Conservation (phyloP, 1,140 invertebrate genomes). For the Neocloeon triangulifer region DNA sequence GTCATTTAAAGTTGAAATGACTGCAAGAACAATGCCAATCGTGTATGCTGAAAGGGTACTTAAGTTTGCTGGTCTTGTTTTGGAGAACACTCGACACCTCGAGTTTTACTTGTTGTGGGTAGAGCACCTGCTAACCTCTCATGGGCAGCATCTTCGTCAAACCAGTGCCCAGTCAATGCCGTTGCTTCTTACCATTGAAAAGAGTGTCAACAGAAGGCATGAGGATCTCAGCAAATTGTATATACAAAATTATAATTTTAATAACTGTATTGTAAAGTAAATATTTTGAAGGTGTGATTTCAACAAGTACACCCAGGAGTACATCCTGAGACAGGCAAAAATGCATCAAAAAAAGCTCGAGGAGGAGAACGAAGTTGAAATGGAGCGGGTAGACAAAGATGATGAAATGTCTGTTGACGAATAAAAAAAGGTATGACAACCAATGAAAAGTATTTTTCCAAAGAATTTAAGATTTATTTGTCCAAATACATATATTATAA, state of each 20-base stretch:
- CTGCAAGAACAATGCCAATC: conserved; percentile 38
- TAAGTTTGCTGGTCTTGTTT: conserved; percentile 34
- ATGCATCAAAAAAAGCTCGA: conserved; percentile 14
- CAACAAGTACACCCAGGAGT: conserved; percentile 51
- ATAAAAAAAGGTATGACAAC: conserved; percentile 3
- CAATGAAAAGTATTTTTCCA: too few relatives aligned
- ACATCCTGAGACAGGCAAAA: conserved; percentile 29
- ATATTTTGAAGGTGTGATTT: conserved; percentile 45
- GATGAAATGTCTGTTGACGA: conserved; percentile 16
- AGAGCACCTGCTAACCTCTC: conserved; percentile 32
- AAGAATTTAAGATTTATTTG: too few relatives aligned
- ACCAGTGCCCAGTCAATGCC: conserved; percentile 25
- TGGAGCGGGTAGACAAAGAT: conserved; percentile 9
- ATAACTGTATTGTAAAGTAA: conserved; percentile 1
- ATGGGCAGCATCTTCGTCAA: conserved; percentile 29
- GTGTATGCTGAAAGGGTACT: conserved; percentile 56
- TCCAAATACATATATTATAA: conserved; percentile 2
- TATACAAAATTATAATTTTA: conserved; percentile 19
- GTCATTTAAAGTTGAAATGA: conserved; percentile 45
- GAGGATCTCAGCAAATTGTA: conserved; percentile 69
- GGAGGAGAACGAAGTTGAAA: conserved; percentile 4
- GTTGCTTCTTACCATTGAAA: conserved; percentile 48
- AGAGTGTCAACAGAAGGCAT: conserved; percentile 54
- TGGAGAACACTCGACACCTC: conserved; percentile 58
- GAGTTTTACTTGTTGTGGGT: conserved; percentile 78